phyloP scores from a whole-genome alignment of 2,113 vertebrate species.

The Albula goreensis region DNA sequence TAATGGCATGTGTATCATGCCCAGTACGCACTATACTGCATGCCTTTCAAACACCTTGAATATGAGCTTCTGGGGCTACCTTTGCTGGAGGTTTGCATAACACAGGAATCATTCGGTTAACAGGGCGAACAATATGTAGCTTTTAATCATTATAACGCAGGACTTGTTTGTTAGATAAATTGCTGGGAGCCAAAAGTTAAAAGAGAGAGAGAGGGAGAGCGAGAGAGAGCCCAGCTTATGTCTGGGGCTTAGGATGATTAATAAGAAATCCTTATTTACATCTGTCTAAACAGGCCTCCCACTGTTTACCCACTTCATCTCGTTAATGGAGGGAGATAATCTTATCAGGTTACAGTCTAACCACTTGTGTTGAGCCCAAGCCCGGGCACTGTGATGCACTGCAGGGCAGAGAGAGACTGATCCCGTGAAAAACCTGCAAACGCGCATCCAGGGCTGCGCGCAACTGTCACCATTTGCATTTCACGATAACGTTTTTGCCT shows the following conservation, averaged over 20 bases:
- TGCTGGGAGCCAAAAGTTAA: background rate
- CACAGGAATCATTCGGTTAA: background rate
- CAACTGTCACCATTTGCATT: background rate
- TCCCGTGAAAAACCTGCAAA: background rate
- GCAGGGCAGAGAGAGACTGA: background rate
- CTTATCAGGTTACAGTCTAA: constrained; percentile 17
- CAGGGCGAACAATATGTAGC: background rate
- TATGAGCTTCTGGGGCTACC: background rate
- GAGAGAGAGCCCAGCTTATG: background rate
- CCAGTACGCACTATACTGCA: too few species aligned
- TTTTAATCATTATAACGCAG: background rate
- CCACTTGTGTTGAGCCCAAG: background rate
- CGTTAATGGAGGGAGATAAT: constrained; percentile 7
- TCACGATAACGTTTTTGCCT: background rate
- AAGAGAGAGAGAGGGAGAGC: background rate
- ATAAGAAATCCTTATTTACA: constrained; percentile 8
- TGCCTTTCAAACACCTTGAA: background rate
- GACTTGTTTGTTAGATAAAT: background rate
- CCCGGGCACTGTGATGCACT: background rate
- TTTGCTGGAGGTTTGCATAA: background rate
- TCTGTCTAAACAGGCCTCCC: constrained; percentile 10
- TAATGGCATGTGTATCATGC: too few species aligned
- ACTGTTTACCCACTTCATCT: constrained; percentile 25
- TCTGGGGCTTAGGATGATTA: constrained; percentile 17
- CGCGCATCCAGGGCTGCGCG: background rate